Evolutionary conservation across 1,140 invertebrate species (phyloP), one percentile per base, ranked within the genome.

Genomic region (Halictus rubicundus): DNA sequence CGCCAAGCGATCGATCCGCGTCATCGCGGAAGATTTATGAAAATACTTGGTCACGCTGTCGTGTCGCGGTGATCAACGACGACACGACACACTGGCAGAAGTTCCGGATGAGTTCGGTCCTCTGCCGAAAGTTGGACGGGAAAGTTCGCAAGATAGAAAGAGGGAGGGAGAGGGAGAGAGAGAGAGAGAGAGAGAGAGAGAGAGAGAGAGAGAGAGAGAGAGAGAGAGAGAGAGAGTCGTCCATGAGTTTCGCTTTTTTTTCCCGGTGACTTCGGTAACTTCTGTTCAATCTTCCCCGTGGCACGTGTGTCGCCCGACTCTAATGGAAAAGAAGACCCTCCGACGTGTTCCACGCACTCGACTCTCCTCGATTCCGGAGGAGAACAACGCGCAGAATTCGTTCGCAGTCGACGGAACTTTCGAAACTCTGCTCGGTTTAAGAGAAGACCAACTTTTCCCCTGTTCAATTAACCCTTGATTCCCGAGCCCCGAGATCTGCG

Each of bases 21-120:
- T 82, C 79, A 39, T 60, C 61, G 49, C 27, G 39, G 65, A 78
- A 77, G 80, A 86, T 86, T 86, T 85, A 85, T 85, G 82, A 85
- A 85, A 85, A 81, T 81, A 81, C 73, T 81, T 84, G 81, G 69
- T 70, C 60, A 25, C 32, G 70, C 66, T 78, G 78, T 80, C 78
- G 71, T 81, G 60, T 72, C 82, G 69, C n/a, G 78, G 57, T 80
- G 74, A 77, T 81, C 75, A 42, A 59, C 66, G 63, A 64, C 68
- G 4, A 46, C n/a, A n/a, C 61, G 83, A 78, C 54, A 60, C 66
- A 85, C 19, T 21, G 54, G 21, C 19, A 21, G 19, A 57, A 57
- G 68, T 85, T 80, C 70, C 25, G 49, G 63, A 69, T 76, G 63
- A 74, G 82, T 83, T 84, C 64, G 32, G 63, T 9, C 9, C 42